phyloP scores from a whole-genome alignment of 2,797 vertebrate species.

The Pseudotriccus pelzelni region DNA sequence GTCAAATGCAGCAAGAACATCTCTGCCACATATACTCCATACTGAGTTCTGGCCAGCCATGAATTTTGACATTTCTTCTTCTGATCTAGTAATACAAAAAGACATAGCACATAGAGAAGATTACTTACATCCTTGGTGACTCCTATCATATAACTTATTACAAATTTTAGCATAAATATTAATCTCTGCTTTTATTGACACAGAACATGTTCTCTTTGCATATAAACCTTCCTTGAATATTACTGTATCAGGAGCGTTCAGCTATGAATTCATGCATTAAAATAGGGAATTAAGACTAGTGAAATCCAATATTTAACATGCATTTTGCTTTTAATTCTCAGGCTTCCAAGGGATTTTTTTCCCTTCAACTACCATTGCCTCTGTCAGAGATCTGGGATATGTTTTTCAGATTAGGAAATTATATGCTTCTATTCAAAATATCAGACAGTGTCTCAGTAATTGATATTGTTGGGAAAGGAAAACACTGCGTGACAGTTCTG shows the following conservation, averaged over 20 bases:
- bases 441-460: background rate
- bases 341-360: background rate
- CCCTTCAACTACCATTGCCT: background rate
- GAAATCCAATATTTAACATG: background rate
- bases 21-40: background rate
- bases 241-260: background rate
- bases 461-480: background rate
- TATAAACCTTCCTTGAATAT: background rate
- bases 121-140: background rate
- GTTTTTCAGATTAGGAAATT: background rate
- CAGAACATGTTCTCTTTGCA: background rate
- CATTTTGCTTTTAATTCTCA: background rate
- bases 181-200: background rate
- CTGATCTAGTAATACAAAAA: constrained; percentile 78
- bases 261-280: background rate
- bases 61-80: constrained; percentile 85
- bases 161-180: background rate
- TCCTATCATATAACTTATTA: background rate
- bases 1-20: constrained; percentile 84
- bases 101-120: background rate
- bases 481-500: background rate
- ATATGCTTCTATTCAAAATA: background rate
- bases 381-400: background rate
- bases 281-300: background rate
- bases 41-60: constrained; percentile 64